Evolutionary conservation across 2,113 vertebrate genomes (phyloP).

Genomic region (Melozone crissalis): DNA sequence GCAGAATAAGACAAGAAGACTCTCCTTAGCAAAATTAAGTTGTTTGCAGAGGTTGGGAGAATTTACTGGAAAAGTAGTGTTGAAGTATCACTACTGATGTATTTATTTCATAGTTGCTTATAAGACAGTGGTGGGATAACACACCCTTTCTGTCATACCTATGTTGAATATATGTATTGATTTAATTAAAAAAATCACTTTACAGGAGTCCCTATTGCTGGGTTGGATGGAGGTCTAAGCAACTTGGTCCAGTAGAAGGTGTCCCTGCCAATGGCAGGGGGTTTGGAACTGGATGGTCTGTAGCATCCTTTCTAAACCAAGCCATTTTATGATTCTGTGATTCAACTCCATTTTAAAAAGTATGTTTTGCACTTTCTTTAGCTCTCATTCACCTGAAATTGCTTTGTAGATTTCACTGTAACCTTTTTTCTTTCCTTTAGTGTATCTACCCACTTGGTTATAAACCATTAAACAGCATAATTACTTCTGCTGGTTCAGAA

Average conservation of each 20-base stretch:
- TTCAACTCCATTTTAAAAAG: not conserved
- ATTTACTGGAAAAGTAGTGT: not conserved
- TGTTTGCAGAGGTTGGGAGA: not conserved
- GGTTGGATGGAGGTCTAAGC: not conserved
- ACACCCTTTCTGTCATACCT: not conserved
- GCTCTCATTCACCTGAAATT: not conserved
- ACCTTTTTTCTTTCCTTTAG: conserved; percentile 68
- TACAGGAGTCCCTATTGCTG: not conserved
- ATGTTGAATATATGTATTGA: not conserved
- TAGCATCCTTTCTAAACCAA: not conserved
- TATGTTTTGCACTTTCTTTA: not conserved
- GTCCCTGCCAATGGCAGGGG: not conserved
- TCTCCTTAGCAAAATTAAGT: not conserved
- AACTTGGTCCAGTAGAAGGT: not conserved
- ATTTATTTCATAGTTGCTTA: not conserved
- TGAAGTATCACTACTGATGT: not conserved
- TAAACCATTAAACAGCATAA: conserved; percentile 81
- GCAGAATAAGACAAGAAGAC: not conserved
- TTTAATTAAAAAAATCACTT: not conserved
- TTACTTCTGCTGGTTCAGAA: conserved; percentile 73
- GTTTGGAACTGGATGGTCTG: not conserved
- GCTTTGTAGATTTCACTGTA: not conserved
- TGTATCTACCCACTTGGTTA: conserved; percentile 94
- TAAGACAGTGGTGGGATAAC: not conserved
- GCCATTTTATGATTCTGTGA: not conserved